Conservation (phyloP, 2,113 vertebrate species). For the Petrocephalus microphthalmus region DNA sequence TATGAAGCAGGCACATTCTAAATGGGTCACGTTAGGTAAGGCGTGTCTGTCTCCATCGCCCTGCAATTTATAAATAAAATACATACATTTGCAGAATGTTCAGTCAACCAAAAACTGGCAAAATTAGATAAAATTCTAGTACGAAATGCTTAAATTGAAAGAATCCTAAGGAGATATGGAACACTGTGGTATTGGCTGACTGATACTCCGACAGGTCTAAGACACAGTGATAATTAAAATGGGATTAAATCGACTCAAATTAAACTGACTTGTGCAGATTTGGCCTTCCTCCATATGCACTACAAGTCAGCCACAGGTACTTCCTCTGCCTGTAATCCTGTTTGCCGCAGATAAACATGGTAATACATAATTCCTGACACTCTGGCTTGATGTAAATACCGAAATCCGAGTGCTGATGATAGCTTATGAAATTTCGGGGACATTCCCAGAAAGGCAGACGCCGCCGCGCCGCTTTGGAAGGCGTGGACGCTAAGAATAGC, state of each 20-base stretch:
- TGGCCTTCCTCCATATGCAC: background rate
- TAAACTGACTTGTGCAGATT: background rate
- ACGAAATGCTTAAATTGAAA: background rate
- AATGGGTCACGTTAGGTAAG: background rate
- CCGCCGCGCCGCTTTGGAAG: background rate
- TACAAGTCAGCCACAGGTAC: background rate
- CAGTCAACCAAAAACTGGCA: background rate
- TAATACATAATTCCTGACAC: background rate
- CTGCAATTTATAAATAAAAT: background rate
- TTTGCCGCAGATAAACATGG: constrained; percentile 4
- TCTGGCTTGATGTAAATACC: background rate
- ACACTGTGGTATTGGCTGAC: background rate
- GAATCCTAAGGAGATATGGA: background rate
- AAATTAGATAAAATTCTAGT: background rate
- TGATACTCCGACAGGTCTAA: background rate
- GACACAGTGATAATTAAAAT: background rate
- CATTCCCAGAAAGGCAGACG: background rate
- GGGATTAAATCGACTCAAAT: background rate
- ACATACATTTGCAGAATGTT: background rate
- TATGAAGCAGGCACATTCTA: background rate
- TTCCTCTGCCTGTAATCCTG: background rate
- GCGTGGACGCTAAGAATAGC: background rate
- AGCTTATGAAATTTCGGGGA: background rate
- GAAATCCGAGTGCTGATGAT: background rate
- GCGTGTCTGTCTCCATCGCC: background rate